phyloP scores from a whole-genome alignment of 2,113 vertebrate species.

The Lamprotornis superbus region DNA sequence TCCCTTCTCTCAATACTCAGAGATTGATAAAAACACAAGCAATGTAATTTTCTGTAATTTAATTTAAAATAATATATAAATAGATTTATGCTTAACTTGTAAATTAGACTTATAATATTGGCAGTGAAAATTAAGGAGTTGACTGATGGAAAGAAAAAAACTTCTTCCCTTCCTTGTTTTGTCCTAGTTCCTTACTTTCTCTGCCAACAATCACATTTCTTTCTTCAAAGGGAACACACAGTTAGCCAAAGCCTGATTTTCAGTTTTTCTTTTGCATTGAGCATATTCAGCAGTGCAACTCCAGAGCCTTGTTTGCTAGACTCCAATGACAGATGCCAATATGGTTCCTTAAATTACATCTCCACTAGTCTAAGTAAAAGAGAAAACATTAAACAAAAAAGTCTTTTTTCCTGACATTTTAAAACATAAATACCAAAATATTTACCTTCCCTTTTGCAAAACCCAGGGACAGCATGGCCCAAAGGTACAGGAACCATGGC shows the following conservation, averaged over 20 bases:
- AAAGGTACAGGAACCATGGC: neutral
- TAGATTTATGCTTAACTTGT: constrained; percentile 46
- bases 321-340: neutral
- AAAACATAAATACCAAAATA: neutral
- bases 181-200: constrained; percentile 71
- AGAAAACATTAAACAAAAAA: neutral
- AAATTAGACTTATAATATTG: constrained; percentile 42
- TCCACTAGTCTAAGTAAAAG: neutral
- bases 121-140: constrained; percentile 35
- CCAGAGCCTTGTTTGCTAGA: neutral
- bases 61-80: constrained; percentile 27
- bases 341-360: neutral
- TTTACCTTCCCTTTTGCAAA: neutral
- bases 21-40: neutral
- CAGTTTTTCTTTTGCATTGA: constrained; percentile 7
- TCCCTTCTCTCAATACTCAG: neutral
- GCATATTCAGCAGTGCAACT: neutral
- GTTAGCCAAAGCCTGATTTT: constrained; percentile 27
- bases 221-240: constrained; percentile 54
- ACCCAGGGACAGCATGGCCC: neutral
- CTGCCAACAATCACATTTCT: constrained; percentile 66
- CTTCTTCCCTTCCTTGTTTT: constrained; percentile 72
- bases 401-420: neutral
- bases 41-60: constrained; percentile 1
- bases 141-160: constrained; percentile 17